Evolutionary conservation across 2,113 vertebrate genomes (phyloP).

Genomic region (Rhea americana): DNA sequence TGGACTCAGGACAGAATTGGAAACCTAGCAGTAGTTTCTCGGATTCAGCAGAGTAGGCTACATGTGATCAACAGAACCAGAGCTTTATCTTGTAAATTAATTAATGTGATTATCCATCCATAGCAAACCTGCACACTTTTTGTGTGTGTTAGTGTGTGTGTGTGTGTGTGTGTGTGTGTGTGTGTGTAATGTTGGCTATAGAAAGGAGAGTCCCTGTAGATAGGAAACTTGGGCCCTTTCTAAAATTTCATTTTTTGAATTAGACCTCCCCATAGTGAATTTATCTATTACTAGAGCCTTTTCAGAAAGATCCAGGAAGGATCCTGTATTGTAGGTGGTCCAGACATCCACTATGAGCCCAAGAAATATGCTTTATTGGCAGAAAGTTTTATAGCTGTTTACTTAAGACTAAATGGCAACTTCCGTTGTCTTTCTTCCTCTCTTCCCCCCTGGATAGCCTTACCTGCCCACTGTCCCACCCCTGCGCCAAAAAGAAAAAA

Average conservation of each 20-base stretch:
- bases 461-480: too few species aligned
- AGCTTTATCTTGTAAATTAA: not conserved
- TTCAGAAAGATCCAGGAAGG: not conserved
- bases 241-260: not conserved
- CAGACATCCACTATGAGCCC: not conserved
- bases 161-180: not conserved
- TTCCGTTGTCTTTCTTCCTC: not conserved
- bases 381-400: not conserved
- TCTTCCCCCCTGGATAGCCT: not conserved
- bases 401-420: not conserved
- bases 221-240: not conserved
- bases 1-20: not conserved
- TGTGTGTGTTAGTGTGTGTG: too few species aligned
- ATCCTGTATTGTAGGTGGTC: not conserved
- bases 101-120: not conserved
- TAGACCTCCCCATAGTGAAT: not conserved
- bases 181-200: not conserved
- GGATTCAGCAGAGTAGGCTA: not conserved
- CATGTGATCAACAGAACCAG: not conserved
- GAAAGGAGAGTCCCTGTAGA: not conserved
- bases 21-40: not conserved
- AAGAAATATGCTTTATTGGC: not conserved
- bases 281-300: not conserved
- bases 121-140: not conserved
- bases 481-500: not conserved